phyloP scores from a whole-genome alignment of 2,888 invertebrate species.

The Monopis laevigella region DNA sequence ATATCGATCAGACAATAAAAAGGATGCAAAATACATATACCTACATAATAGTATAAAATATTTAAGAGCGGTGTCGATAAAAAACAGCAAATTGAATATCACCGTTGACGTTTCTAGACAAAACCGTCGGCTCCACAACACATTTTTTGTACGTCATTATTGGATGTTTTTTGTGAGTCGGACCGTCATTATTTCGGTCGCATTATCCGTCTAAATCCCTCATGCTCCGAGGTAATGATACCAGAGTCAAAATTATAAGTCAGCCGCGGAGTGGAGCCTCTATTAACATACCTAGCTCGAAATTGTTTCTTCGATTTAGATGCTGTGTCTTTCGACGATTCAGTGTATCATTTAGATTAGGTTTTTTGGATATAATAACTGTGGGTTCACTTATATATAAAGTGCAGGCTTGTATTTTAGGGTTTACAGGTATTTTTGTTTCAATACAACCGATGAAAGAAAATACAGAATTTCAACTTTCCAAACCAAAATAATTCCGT shows the following conservation, averaged over 20 bases:
- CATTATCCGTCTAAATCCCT: constrained; percentile 44
- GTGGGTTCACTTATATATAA: constrained; percentile 7
- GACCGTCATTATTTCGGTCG: constrained; percentile 24
- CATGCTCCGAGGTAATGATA: constrained; percentile 49
- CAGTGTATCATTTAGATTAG: constrained; percentile 35
- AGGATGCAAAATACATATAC: too few species aligned
- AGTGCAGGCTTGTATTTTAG: constrained; percentile 18
- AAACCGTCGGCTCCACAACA: constrained; percentile 4
- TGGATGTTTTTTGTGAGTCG: constrained; percentile 27
- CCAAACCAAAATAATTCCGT: too few species aligned
- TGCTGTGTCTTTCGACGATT: constrained; percentile 24
- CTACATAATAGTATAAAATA: too few species aligned
- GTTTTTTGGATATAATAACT: constrained; percentile 15
- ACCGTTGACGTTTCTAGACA: constrained; percentile 4
- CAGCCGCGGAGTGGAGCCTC: constrained; percentile 27
- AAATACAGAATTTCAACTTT: too few species aligned
- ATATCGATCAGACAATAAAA: too few species aligned
- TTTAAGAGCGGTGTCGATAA: too few species aligned
- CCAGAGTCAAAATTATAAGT: constrained; percentile 54
- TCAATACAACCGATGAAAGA: too few species aligned
- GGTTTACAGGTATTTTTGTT: too few species aligned
- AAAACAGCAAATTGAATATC: too few species aligned
- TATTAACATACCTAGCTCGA: constrained; percentile 53
- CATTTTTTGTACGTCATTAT: constrained; percentile 34
- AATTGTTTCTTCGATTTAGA: constrained; percentile 4